Evolutionary conservation across 2,113 vertebrate species (phyloP).

Genomic region (Psittacula cyanocephala): DNA sequence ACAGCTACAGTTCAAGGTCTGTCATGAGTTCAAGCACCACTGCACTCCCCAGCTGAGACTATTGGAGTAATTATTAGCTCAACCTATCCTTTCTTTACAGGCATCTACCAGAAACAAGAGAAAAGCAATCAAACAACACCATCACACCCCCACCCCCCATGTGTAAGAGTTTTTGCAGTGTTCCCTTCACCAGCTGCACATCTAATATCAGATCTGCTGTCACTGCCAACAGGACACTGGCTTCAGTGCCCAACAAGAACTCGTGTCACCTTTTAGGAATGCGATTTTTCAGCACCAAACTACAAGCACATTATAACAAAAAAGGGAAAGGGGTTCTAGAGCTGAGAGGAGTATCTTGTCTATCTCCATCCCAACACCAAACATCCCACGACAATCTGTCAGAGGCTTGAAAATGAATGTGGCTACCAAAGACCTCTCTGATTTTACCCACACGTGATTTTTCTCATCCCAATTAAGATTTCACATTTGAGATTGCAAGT

Average conservation of each 20-base stretch:
- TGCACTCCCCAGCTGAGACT: not conserved
- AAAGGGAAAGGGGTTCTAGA: not conserved
- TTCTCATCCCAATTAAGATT: not conserved
- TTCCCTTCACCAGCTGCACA: not conserved
- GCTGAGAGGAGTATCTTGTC: not conserved
- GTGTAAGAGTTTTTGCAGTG: not conserved
- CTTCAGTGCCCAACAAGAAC: not conserved
- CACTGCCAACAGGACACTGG: not conserved
- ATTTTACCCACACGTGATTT: not conserved
- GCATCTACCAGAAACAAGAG: not conserved
- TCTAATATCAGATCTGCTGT: not conserved
- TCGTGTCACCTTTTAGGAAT: not conserved
- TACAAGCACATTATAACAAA: not conserved
- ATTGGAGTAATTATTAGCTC: not conserved
- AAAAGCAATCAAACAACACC: not conserved
- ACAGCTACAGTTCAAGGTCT: not conserved
- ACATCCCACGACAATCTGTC: not conserved
- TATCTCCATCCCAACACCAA: not conserved
- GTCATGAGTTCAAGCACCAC: not conserved
- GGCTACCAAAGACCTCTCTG: not conserved
- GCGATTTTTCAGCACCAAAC: not conserved
- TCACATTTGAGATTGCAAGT: not conserved
- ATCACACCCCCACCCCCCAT: rapidly evolving
- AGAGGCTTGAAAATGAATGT: rapidly evolving
- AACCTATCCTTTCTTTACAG: not conserved